Percentiles rank a stretch among this genome's conserved stretches.
Evolutionary conservation across 1,140 invertebrate genomes (phyloP).

Genomic region (Plectus sambesii): DNA sequence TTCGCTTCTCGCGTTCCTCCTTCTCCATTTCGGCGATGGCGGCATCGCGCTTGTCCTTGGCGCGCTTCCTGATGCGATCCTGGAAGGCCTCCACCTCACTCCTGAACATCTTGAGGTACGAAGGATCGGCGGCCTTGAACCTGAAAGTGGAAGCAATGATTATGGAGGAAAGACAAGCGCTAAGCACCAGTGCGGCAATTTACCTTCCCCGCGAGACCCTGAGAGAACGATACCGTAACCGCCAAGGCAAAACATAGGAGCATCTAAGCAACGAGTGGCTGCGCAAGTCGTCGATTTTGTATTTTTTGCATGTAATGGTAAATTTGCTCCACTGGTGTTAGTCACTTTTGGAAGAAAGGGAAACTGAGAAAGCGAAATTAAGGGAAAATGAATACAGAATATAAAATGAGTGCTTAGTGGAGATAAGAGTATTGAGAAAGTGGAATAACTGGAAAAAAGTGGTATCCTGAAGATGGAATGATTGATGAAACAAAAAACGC

Average conservation of each 20-base stretch:
- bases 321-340: too few species aligned
- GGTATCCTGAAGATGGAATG: constrained; percentile 7
- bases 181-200: too few species aligned
- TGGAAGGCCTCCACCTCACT: constrained; percentile 82
- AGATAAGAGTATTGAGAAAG: constrained; percentile 10
- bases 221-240: constrained; percentile 59
- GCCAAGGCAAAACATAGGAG: too few species aligned
- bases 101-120: constrained; percentile 86
- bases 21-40: constrained; percentile 29
- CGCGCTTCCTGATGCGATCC: constrained; percentile 69
- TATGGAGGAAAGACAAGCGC: too few species aligned
- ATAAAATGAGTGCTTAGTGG: constrained; percentile 12
- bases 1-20: constrained; percentile 69
- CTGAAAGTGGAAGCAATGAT: constrained; percentile 19
- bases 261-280: too few species aligned
- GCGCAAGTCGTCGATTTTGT: too few species aligned
- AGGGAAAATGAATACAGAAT: too few species aligned
- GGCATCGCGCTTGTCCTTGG: constrained; percentile 59
- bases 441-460: constrained; percentile 8
- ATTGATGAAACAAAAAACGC: constrained; percentile 22
- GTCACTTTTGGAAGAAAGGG: too few species aligned
- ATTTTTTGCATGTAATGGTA: too few species aligned
- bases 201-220: too few species aligned
- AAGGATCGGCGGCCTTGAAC: constrained; percentile 44
- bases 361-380: too few species aligned